Evolutionary conservation across 2,113 vertebrate species (phyloP).

Genomic region (Pseudorasbora parva): DNA sequence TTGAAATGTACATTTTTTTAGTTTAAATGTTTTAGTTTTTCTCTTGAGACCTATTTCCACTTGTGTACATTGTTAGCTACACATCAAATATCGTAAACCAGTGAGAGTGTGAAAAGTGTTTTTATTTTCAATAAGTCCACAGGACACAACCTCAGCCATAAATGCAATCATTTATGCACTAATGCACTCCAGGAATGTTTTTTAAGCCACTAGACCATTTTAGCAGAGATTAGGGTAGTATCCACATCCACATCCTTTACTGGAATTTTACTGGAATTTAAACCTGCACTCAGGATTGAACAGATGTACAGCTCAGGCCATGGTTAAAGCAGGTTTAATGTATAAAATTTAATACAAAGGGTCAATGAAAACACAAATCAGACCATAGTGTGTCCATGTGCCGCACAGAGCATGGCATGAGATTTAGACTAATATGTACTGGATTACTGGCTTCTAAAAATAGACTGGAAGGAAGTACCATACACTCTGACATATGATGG

Average conservation of each 20-base stretch:
- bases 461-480: conserved; percentile 47
- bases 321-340: conserved; percentile 6
- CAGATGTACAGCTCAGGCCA: neutral
- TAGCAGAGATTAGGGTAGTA: neutral
- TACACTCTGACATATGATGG: conserved; percentile 42
- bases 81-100: neutral
- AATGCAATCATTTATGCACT: neutral
- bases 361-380: conserved; percentile 28
- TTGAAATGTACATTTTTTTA: no score
- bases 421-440: conserved; percentile 49
- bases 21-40: no score
- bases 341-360: conserved; percentile 35
- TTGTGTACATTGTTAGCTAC: neutral
- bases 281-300: neutral
- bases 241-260: neutral
- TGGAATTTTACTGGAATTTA: neutral
- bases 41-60: no score
- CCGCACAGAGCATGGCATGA: conserved; percentile 40
- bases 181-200: conserved; percentile 9
- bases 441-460: conserved; percentile 54
- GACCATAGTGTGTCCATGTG: neutral
- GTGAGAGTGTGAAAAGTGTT: neutral
- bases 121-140: neutral
- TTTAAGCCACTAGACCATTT: conserved; percentile 26
- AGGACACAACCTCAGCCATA: neutral